Evolutionary conservation across 2,888 invertebrate species (phyloP), one percentile per base, ranked within the genome.

Genomic region (Holacanthella duospinosa): DNA sequence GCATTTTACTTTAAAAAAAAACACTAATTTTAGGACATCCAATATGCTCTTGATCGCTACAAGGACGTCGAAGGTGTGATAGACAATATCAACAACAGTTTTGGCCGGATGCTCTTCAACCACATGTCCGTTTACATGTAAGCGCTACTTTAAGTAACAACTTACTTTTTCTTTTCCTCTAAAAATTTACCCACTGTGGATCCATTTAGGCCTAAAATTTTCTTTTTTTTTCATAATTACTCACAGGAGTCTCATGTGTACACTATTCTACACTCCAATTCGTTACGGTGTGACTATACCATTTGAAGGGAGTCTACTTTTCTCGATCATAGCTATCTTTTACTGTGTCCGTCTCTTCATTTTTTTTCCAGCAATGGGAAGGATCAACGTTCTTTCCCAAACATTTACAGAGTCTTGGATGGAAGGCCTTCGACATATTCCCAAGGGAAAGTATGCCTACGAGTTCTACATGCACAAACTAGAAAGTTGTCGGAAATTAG

Each of bases 201-300:
- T 43, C n/a, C 12, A 43, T n/a, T 43, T 43, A 12, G 12, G 43
- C n/a, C n/a, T n/a, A n/a, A 43, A 43, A 43, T 43, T 43, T 43
- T 43, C 21, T n/a, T n/a, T n/a, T n/a, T n/a, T n/a, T n/a, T n/a
- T n/a, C n/a, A n/a, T n/a, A n/a, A n/a, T n/a, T n/a, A n/a, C n/a
- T n/a, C n/a, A n/a, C n/a, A n/a, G n/a, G n/a, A n/a, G n/a, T n/a
- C 56, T 62, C 29, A 70, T 70, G 70, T 70, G 71, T 55, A 72
- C 70, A 6, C 60, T 72, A 24, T 72, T 72, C 69, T 72, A 72
- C 70, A 72, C 72, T 6, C 70, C 72, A 28, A 71, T 71, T 63
- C 66, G 71, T 6, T 59, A 59, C 25, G 43, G 55, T 24, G 60
- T 62, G 28, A 63, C 67, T 21, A 66, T 70, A 26, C 68, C 69